A percentile compares a stretch with the other conserved stretches of the same genome.
Conservation (phyloP, 2,113 vertebrate species). For the Fukomys damarensis region DNA sequence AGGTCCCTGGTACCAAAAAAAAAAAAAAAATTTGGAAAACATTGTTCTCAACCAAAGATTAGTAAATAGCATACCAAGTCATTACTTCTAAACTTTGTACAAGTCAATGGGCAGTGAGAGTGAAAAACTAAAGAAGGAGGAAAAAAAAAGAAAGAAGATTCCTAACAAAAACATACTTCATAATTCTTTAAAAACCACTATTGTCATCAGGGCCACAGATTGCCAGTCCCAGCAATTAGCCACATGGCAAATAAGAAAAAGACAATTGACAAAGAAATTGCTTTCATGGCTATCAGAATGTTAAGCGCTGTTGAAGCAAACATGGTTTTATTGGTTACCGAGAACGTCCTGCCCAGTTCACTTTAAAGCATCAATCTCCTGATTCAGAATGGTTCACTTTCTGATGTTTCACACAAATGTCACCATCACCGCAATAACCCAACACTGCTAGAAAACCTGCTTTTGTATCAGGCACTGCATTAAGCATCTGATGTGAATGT, state of each 20-base stretch:
- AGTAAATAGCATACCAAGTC: not conserved
- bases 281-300: not conserved
- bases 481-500: not conserved
- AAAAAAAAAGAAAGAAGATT: not conserved
- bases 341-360: not conserved
- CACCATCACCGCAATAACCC: not conserved
- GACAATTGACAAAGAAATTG: conserved; percentile 38
- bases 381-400: conserved; percentile 2
- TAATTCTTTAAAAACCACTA: not conserved
- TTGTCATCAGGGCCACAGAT: not conserved
- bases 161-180: conserved; percentile 21
- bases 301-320: conserved; percentile 1
- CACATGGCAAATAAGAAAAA: not conserved
- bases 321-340: not conserved
- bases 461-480: not conserved
- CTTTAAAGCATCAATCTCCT: not conserved
- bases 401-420: not conserved
- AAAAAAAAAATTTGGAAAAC: conserved; percentile 35
- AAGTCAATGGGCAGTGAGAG: not conserved
- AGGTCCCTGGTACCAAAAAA: too few species aligned
- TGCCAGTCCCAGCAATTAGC: conserved; percentile 9
- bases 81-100: not conserved
- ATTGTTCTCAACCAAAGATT: not conserved
- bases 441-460: not conserved
- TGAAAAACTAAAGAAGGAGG: not conserved